phyloP scores from a whole-genome alignment of 2,797 vertebrate species.

The Rhinatrema bivittatum region DNA sequence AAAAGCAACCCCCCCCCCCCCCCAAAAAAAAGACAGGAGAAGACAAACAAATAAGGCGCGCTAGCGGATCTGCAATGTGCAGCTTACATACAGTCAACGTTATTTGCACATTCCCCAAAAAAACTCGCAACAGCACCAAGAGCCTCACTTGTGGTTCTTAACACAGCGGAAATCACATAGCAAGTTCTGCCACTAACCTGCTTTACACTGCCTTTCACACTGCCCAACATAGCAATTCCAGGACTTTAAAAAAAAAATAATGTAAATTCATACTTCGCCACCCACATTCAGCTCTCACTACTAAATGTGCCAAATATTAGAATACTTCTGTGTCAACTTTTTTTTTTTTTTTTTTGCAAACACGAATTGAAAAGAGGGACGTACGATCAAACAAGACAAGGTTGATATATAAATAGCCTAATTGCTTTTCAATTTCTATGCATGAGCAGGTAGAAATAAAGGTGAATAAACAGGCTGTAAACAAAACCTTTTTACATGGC shows the following conservation, averaged over 20 bases:
- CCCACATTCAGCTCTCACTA: conserved; percentile 12
- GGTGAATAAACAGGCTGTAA: no score
- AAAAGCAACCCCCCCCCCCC: conserved; percentile 4
- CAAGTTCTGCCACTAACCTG: conserved; percentile 47
- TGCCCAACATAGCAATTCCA: conserved; percentile 39
- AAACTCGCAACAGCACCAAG: conserved; percentile 67
- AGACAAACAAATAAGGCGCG: conserved; percentile 66
- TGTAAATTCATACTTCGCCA: conserved; percentile 6
- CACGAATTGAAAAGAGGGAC: conserved; percentile 9
- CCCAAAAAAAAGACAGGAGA: conserved; percentile 62
- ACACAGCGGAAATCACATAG: conserved; percentile 61
- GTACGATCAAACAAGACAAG: conserved; percentile 30
- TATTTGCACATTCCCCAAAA: conserved; percentile 92
- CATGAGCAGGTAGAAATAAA: no score
- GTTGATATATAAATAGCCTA: no score
- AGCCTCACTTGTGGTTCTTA: conserved; percentile 70
- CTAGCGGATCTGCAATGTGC: conserved; percentile 63
- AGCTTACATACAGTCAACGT: conserved; percentile 77
- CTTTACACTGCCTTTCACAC: conserved; percentile 45
- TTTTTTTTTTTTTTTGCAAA: no score
- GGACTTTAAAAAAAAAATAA: conserved; percentile 41
- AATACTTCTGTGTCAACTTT: conserved; percentile 41
- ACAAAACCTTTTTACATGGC: no score
- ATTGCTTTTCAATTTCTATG: no score
- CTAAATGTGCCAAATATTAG: conserved; percentile 25